Base-by-base conservation (phyloP, 2,113 vertebrate species). In the Urocynchramus pylzowi region DNA sequence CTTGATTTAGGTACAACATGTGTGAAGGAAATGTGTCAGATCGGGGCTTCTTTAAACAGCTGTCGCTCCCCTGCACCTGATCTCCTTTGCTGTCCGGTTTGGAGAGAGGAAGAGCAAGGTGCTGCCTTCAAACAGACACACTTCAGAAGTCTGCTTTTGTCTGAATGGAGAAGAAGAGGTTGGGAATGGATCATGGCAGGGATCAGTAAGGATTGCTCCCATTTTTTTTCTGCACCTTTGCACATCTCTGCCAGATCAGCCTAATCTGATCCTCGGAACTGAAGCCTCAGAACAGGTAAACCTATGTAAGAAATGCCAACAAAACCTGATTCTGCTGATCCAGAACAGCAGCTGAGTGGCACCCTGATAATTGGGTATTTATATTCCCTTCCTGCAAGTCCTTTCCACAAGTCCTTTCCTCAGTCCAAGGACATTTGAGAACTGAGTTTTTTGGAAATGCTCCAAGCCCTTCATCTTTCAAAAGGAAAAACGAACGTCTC, bases 351-450 rank as follows among this genome's bases (percentile, higher is more conserved):
- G 67, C 5, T 61, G 80, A 90, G 63, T 68, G 88, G 93, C 87
- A 95, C 24, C 3, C 2, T 86, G 65, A 73, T n/a, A 52, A 89
- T 24, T 68, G 82, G 83, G 84, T 91, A 95, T 90, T 92, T 94
- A 7, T 81, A 59, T 56, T 91, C 68, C 39, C 57, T 83, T 95
- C 92, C 91, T 86, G 45, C 45, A 82, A 91, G 39, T 92, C 87
- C 76, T 96, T 94, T 81, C 77, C 84, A 41, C 53, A 85, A 91
- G 39, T 92, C 87, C 74, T 95, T 94, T 81, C 78, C 83, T 96
- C 79, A 74, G 73, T 92, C 49, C 68, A 88, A 97, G 95, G 92
- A 91, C 84, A 97, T 97, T 84, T 95, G 75, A 91, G 84, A 95
- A 91, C 59, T 50, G 60, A 82, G 50, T 59, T 84, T 92, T 92